These are phyloP conservation scores for Perdita meconis DNA, from an alignment of 2,888 invertebrate species.

Conservation along the genomic window DNA sequence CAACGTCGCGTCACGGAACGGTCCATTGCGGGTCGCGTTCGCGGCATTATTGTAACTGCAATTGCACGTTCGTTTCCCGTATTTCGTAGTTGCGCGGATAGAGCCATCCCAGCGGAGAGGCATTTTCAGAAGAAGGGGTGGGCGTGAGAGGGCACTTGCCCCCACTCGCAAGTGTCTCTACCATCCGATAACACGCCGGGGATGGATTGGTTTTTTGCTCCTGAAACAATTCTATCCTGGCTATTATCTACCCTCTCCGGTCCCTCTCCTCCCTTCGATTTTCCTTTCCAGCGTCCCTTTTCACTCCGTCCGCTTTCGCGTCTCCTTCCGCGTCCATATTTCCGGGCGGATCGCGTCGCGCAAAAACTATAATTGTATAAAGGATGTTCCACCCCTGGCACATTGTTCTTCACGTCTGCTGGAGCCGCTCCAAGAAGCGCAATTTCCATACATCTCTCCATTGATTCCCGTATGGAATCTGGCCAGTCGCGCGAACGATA, in stretches of 20 bases:
- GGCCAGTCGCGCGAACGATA: slow-evolving; percentile 43
- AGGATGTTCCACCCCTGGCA: slow-evolving; percentile 70
- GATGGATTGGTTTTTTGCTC: slow-evolving; percentile 80
- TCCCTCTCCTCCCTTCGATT: slow-evolving; percentile 31
- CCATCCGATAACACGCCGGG: slow-evolving; percentile 79
- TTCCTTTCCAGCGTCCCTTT: slow-evolving; percentile 51
- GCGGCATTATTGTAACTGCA: slow-evolving; percentile 19
- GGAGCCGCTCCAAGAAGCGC: slow-evolving; percentile 59
- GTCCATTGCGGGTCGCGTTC: slow-evolving; percentile 9
- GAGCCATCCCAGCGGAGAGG: slow-evolving; percentile 62
- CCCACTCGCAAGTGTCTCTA: slow-evolving; percentile 67
- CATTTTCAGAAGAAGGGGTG: slow-evolving; percentile 60
- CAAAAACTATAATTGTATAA: slow-evolving; percentile 82
- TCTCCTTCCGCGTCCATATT: slow-evolving; percentile 71
- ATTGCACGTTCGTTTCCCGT: slow-evolving; percentile 5
- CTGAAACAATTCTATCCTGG: slow-evolving; percentile 80
- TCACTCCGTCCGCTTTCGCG: slow-evolving; percentile 48
- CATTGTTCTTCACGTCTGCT: slow-evolving; percentile 55
- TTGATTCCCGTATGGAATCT: slow-evolving; percentile 54
- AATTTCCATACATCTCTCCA: slow-evolving; percentile 64
- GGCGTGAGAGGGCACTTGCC: slow-evolving; percentile 47
- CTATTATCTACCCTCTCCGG: slow-evolving; percentile 75
- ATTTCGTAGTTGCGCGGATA: slow-evolving; percentile 48
- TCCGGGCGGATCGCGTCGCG: slow-evolving; percentile 70
- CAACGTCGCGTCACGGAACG: neutral